A percentile compares a stretch with the other conserved stretches of the same genome.
phyloP scores from a whole-genome alignment of 2,113 vertebrate genomes.

The Acanthisitta chloris region DNA sequence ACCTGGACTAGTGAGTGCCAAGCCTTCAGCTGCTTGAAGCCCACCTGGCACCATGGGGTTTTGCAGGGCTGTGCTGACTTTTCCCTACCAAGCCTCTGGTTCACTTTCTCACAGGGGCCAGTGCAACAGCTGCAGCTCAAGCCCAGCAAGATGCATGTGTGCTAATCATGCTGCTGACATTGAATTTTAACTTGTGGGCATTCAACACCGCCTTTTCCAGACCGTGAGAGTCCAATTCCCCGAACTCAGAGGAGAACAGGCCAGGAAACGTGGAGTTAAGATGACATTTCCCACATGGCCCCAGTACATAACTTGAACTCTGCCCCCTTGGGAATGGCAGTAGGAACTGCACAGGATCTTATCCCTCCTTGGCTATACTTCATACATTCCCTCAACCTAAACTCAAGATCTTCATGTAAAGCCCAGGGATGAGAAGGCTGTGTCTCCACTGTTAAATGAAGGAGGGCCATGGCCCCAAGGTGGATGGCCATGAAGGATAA shows the following conservation, averaged over 20 bases:
- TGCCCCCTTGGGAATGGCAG: not conserved
- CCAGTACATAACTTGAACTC: not conserved
- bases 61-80: not conserved
- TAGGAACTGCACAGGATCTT: constrained; percentile 27
- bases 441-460: fast-evolving
- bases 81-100: not conserved
- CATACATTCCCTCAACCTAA: not conserved
- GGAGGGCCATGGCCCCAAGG: not conserved
- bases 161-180: not conserved
- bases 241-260: not conserved
- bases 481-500: not conserved
- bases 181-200: not conserved
- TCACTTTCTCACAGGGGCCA: not conserved
- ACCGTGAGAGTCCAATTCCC: constrained; percentile 25
- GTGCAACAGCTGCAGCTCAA: not conserved
- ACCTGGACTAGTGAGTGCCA: not conserved
- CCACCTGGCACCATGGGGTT: not conserved
- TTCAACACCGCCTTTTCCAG: not conserved
- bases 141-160: not conserved
- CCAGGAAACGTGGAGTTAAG: constrained; percentile 20
- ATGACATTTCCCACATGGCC: constrained; percentile 47
- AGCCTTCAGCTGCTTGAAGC: not conserved
- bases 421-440: not conserved
- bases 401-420: not conserved
- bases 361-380: constrained; percentile 12